Evolutionary conservation across 2,888 invertebrate genomes (phyloP).

Genomic region (Cephus pulcher): DNA sequence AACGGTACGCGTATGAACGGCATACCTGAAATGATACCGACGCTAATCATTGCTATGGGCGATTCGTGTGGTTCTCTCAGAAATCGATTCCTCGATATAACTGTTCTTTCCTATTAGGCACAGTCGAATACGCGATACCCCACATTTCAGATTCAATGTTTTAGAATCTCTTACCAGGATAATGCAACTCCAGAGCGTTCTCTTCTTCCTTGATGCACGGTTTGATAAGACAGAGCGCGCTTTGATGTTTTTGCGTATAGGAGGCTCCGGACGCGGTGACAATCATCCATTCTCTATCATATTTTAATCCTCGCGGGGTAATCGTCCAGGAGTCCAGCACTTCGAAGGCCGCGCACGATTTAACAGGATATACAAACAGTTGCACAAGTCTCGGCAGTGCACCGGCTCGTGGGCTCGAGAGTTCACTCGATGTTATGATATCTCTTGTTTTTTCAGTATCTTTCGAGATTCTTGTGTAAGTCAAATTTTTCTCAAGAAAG

Average conservation of each 20-base stretch:
- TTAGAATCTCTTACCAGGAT: constrained; percentile 68
- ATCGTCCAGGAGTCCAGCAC: constrained; percentile 78
- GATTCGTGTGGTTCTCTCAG: no score
- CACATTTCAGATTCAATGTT: constrained; percentile 8
- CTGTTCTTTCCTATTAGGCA: no score
- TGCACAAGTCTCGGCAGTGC: constrained; percentile 55
- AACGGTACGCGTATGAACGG: constrained; percentile 70
- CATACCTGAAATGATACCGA: constrained; percentile 66
- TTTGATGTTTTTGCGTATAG: constrained; percentile 88
- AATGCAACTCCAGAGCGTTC: constrained; percentile 71
- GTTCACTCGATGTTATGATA: background rate
- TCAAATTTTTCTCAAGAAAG: constrained; percentile 70
- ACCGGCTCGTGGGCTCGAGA: constrained; percentile 23
- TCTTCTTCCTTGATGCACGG: constrained; percentile 77
- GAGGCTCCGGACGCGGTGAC: constrained; percentile 83
- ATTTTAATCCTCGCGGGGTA: constrained; percentile 81
- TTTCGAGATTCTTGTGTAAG: background rate
- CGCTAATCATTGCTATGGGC: constrained; percentile 8
- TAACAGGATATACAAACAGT: constrained; percentile 86
- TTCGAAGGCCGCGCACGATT: constrained; percentile 88
- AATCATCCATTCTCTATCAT: constrained; percentile 96
- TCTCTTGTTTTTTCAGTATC: background rate
- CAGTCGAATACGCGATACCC: background rate
- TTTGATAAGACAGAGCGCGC: constrained; percentile 81
- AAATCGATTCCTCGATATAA: no score